Percentiles rank a stretch among this genome's conserved stretches.
phyloP scores from a whole-genome alignment of 37 sponge, comb jelly and placozoan genomes.

The Ianthella basta region DNA sequence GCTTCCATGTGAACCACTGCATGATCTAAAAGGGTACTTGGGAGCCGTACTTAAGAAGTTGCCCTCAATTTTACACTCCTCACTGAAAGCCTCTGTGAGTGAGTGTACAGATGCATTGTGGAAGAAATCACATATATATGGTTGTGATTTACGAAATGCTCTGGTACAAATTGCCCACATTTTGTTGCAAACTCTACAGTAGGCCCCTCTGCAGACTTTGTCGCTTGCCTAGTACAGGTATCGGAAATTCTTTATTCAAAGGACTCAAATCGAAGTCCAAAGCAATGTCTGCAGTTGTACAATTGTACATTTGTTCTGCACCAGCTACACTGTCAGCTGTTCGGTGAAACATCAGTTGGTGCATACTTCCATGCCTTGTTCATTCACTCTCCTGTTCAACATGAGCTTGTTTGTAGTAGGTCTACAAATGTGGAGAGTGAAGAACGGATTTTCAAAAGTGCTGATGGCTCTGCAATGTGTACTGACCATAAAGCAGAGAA shows the following conservation, averaged over 20 bases:
- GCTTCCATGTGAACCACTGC: conserved; percentile 26
- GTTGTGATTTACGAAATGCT: not conserved
- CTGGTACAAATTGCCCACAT: not conserved
- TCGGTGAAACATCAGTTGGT: not conserved
- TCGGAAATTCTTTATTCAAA: not conserved
- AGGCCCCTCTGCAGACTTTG: not conserved
- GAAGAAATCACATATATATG: not conserved
- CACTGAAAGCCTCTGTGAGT: not conserved
- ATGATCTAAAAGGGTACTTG: conserved; percentile 42
- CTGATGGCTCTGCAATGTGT: not conserved
- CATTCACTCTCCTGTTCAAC: not conserved
- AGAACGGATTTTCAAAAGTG: not conserved
- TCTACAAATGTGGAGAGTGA: not conserved
- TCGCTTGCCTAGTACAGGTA: not conserved
- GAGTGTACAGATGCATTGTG: not conserved
- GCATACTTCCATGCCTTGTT: not conserved
- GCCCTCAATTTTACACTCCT: not conserved
- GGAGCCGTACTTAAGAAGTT: not conserved
- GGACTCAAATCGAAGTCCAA: not conserved
- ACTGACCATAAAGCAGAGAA: not conserved
- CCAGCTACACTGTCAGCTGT: not conserved
- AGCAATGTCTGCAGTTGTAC: not conserved
- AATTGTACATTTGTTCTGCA: not conserved
- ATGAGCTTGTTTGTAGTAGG: not conserved
- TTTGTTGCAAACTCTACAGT: not conserved